phyloP scores from a whole-genome alignment of 2,113 vertebrate genomes.

The Excalfactoria chinensis region DNA sequence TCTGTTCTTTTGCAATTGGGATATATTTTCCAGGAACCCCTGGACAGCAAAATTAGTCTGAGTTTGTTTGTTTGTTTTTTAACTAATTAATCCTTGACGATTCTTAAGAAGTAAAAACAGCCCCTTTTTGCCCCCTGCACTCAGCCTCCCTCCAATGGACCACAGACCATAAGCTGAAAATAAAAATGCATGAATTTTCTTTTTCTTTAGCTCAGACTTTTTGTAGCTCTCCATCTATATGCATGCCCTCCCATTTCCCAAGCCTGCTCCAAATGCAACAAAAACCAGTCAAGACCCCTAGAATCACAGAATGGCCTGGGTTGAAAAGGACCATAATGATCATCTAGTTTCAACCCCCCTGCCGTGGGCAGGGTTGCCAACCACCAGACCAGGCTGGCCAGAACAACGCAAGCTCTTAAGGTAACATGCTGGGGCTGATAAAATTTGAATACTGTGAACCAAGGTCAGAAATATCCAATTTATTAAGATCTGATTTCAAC shows the following conservation, averaged over 20 bases:
- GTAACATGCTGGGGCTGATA: neutral
- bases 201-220: neutral
- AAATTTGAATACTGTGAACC: neutral
- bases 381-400: no score
- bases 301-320: no score
- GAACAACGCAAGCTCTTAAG: constrained; percentile 27
- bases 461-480: constrained; percentile 43
- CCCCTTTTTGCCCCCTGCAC: neutral
- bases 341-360: no score
- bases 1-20: neutral
- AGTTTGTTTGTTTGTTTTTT: neutral
- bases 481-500: neutral
- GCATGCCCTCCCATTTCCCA: neutral
- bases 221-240: neutral
- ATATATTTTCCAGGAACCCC: neutral
- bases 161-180: neutral
- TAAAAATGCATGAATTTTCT: neutral
- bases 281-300: constrained; percentile 16
- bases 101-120: neutral
- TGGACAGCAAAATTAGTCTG: neutral
- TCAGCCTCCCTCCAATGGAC: neutral
- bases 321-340: no score
- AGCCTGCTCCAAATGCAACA: neutral
- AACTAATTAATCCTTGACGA: neutral
- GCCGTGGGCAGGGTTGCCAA: no score